Evolutionary conservation across 2,113 vertebrate genomes (phyloP).

Genomic region (Illadopsis cleaveri): DNA sequence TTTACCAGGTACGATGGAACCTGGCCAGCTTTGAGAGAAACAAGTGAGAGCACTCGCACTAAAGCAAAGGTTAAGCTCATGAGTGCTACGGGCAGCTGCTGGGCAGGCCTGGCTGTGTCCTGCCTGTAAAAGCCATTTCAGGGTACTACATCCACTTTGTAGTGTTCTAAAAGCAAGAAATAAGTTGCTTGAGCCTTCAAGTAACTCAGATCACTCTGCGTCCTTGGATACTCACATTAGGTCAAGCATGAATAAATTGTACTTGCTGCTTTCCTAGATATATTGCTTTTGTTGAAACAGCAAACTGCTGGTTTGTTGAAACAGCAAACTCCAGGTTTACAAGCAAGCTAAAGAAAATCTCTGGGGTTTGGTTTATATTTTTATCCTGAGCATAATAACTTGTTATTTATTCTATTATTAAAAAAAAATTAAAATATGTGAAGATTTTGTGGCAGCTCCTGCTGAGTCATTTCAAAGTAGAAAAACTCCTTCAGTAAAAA

Average conservation of each 20-base stretch:
- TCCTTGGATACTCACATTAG: background rate
- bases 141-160: background rate
- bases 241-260: background rate
- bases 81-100: fast-evolving
- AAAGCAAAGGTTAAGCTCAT: background rate
- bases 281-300: background rate
- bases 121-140: background rate
- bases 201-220: background rate
- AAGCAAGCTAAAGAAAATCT: background rate
- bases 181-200: background rate
- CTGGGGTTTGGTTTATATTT: background rate
- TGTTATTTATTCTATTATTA: background rate
- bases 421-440: background rate
- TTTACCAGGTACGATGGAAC: fast-evolving
- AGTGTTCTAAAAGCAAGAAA: background rate
- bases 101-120: background rate
- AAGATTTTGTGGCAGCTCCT: background rate
- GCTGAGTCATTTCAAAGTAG: background rate
- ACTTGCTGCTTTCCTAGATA: background rate
- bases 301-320: background rate
- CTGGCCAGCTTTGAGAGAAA: background rate
- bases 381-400: background rate
- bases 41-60: fast-evolving
- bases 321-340: background rate
- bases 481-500: background rate